These are phyloP conservation scores for Cactoblastis cactorum DNA, from an alignment of 2,888 invertebrate species.

Conservation along the genomic window DNA sequence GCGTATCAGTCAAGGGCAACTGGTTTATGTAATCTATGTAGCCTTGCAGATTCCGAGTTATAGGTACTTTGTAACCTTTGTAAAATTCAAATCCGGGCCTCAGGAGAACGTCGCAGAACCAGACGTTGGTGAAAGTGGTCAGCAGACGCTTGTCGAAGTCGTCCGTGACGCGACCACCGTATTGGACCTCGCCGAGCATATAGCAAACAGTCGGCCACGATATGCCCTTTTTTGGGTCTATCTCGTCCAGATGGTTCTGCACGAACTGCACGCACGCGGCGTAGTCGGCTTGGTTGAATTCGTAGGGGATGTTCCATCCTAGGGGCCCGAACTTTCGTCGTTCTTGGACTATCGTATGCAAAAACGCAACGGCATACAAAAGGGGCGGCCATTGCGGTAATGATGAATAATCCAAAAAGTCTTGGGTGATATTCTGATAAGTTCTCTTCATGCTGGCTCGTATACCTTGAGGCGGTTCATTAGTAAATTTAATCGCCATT, in stretches of 20 bases:
- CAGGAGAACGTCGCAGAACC: conserved; percentile 95
- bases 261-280: conserved; percentile 97
- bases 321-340: conserved; percentile 96
- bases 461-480: conserved; percentile 98
- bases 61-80: conserved; percentile 94
- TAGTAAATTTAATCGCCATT: conserved; percentile 98
- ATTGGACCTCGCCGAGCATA: conserved; percentile 95
- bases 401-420: conserved; percentile 94
- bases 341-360: conserved; percentile 97
- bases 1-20: conserved; percentile 91
- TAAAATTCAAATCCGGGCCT: conserved; percentile 95
- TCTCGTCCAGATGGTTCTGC: conserved; percentile 97
- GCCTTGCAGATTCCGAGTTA: conserved; percentile 85
- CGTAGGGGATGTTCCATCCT: conserved; percentile 98
- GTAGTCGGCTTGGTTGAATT: conserved; percentile 98
- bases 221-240: conserved; percentile 97
- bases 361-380: conserved; percentile 94
- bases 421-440: conserved; percentile 93
- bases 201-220: conserved; percentile 98
- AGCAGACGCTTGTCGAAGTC: conserved; percentile 97
- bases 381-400: conserved; percentile 96
- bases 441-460: conserved; percentile 94
- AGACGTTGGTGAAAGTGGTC: conserved; percentile 95
- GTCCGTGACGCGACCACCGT: conserved; percentile 96
- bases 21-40: conserved; percentile 93